phyloP scores from a whole-genome alignment of 37 sponge, comb jelly and placozoan genomes.

The Aphrocallistes beatrix region DNA sequence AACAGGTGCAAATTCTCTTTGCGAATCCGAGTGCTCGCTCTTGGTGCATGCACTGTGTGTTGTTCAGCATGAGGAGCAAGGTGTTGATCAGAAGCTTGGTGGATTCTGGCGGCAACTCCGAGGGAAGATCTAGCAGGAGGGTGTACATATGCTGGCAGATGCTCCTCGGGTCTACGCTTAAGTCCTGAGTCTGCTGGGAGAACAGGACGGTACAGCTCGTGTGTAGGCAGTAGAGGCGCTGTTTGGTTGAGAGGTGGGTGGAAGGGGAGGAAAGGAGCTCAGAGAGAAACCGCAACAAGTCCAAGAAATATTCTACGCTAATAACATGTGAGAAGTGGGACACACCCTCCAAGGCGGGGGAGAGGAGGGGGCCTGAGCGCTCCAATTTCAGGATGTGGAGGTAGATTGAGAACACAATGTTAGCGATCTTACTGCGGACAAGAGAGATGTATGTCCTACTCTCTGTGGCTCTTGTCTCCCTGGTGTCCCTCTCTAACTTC shows the following conservation, averaged over 20 bases:
- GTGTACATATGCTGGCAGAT: neutral
- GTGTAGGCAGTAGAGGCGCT: neutral
- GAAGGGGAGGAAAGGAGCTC: neutral
- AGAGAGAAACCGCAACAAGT: conserved; percentile 8
- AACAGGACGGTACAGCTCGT: neutral
- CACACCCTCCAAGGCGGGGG: conserved; percentile 10
- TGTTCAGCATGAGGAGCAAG: neutral
- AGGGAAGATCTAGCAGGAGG: neutral
- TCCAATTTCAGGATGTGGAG: neutral
- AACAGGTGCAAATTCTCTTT: neutral
- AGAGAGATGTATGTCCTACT: neutral
- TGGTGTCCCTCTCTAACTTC: neutral
- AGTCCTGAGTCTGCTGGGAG: neutral
- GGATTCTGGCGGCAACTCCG: neutral
- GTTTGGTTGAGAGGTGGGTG: neutral
- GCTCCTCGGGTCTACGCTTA: neutral
- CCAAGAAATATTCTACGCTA: neutral
- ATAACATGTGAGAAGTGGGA: neutral
- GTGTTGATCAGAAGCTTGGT: neutral
- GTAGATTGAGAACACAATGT: conserved; percentile 14
- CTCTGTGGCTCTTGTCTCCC: neutral
- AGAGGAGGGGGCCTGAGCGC: neutral
- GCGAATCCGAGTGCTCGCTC: neutral
- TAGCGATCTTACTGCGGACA: neutral
- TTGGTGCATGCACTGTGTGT: neutral